These are phyloP conservation scores for Stegodyphus dumicola DNA, from an alignment of 1,140 invertebrate genomes.

Conservation along the genomic window DNA sequence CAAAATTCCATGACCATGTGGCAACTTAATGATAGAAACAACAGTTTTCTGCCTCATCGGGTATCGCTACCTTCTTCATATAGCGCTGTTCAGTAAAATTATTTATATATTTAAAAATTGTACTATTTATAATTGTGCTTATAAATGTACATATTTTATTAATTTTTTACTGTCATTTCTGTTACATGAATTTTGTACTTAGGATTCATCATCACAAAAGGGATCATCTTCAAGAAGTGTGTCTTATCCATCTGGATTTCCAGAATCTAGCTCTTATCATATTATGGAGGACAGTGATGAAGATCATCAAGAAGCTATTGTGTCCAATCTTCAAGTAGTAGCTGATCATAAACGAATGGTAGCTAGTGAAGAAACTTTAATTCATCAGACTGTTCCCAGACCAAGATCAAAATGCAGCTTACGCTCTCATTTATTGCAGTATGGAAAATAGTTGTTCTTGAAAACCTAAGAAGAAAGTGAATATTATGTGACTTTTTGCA, in stretches of 20 bases:
- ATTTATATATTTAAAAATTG: background rate
- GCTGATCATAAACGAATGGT: conserved; percentile 46
- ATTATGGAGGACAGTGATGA: conserved; percentile 44
- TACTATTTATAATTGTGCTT: background rate
- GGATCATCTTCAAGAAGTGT: conserved; percentile 57
- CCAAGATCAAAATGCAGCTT: conserved; percentile 58
- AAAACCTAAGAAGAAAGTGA: background rate
- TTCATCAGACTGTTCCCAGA: conserved; percentile 17
- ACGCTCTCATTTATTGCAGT: conserved; percentile 59
- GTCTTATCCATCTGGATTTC: conserved; percentile 58
- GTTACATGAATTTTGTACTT: background rate
- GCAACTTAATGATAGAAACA: too few relatives aligned
- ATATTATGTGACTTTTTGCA: conserved; percentile 21
- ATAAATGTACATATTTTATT: background rate
- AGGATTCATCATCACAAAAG: conserved; percentile 54
- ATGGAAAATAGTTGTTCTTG: conserved; percentile 17
- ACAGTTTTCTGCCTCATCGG: too few relatives aligned
- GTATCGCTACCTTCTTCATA: too few relatives aligned
- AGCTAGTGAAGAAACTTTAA: conserved; percentile 42
- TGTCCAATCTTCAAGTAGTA: conserved; percentile 40
- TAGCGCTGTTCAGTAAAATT: too few relatives aligned
- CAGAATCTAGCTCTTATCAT: conserved; percentile 45
- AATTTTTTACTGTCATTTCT: background rate
- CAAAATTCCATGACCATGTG: too few relatives aligned
- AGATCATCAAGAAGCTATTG: conserved; percentile 25